Percentiles rank a stretch among this genome's conserved stretches.
These are phyloP conservation scores for Pseudopipra pipra DNA, from an alignment of 2,113 vertebrate genomes.

Conservation along the genomic window DNA sequence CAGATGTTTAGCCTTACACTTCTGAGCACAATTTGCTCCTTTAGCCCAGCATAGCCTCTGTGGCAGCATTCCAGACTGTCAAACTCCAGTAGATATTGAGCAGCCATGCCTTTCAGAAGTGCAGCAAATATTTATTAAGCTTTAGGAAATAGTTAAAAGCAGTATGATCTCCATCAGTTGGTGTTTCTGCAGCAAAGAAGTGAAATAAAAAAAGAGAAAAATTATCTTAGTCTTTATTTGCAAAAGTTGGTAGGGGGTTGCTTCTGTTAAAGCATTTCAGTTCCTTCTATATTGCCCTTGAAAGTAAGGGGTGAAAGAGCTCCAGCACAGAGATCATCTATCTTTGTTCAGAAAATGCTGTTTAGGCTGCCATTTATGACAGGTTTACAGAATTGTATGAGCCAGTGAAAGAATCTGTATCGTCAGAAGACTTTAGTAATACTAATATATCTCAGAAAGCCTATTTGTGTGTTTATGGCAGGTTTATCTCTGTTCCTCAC, in stretches of 20 bases:
- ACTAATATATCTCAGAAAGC: not conserved
- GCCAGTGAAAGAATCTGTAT: not conserved
- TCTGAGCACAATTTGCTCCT: not conserved
- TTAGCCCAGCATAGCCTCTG: not conserved
- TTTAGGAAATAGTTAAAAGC: not conserved
- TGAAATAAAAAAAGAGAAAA: not conserved
- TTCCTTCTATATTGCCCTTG: not conserved
- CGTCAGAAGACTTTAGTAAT: not conserved
- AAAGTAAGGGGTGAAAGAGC: not conserved
- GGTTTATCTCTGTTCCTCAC: not conserved
- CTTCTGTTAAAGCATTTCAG: not conserved
- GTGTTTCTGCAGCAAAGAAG: not conserved
- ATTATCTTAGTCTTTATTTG: not conserved
- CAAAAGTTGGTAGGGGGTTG: not conserved
- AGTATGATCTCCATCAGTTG: not conserved
- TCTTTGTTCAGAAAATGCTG: not conserved
- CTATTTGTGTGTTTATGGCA: not conserved
- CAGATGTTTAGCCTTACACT: not conserved
- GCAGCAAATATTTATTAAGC: not conserved
- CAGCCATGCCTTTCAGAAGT: not conserved
- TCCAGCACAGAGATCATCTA: not conserved
- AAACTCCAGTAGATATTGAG: not conserved
- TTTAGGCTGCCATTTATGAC: not conserved
- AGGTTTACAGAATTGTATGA: not conserved
- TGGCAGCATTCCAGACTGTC: not conserved